A percentile compares a stretch with the other conserved stretches of the same genome.
These are phyloP conservation scores for Aleadryas rufinucha DNA, from an alignment of 2,113 vertebrate genomes.

Conservation along the genomic window DNA sequence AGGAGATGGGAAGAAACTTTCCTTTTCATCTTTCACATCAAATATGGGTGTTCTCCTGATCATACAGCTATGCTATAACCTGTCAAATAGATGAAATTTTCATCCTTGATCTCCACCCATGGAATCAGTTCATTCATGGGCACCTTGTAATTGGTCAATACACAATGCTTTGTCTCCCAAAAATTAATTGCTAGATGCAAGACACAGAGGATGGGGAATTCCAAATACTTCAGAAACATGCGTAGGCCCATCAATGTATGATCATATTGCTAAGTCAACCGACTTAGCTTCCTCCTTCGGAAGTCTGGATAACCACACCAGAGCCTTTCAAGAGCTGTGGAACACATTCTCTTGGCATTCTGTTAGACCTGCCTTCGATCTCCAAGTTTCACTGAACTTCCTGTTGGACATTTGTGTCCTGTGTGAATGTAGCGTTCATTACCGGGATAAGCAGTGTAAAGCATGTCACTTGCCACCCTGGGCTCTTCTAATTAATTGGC, in stretches of 20 bases:
- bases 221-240: background rate
- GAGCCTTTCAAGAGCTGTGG: background rate
- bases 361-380: background rate
- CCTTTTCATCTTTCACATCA: background rate
- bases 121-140: background rate
- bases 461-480: background rate
- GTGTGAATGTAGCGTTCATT: background rate
- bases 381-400: background rate
- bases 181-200: background rate
- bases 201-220: background rate
- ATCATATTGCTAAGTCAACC: background rate
- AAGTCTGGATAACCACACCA: background rate
- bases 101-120: background rate
- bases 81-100: background rate
- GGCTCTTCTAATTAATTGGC: background rate
- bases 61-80: background rate
- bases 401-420: background rate
- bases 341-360: background rate
- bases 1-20: background rate
- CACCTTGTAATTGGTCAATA: background rate
- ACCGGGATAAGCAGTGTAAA: background rate
- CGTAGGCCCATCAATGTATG: background rate
- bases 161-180: background rate
- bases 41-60: background rate
- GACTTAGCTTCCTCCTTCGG: background rate